A percentile compares a stretch with the other conserved stretches of the same genome.
phyloP scores from a whole-genome alignment of 2,888 invertebrate species.

The Nezara viridula region DNA sequence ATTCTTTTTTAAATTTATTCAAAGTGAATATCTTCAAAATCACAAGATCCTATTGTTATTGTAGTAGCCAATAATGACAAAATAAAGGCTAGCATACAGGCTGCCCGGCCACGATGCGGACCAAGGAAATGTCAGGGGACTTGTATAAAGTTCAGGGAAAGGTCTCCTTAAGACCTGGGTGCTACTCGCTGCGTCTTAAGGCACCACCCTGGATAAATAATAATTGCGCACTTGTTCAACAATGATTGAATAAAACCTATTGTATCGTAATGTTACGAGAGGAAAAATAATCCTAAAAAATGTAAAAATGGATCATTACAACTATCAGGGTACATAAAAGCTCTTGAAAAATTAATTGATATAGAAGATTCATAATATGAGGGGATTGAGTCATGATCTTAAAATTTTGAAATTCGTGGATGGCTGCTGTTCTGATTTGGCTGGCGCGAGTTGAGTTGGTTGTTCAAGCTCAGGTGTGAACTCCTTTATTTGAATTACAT shows the following conservation, averaged over 20 bases:
- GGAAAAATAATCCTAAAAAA: neutral
- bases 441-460: too few species aligned
- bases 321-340: neutral
- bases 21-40: neutral
- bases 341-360: too few species aligned
- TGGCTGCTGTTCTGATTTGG: too few species aligned
- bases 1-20: too few species aligned
- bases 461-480: too few species aligned
- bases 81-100: neutral
- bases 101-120: conserved; percentile 7
- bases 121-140: conserved; percentile 49
- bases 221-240: neutral
- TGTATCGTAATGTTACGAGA: neutral
- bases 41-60: neutral
- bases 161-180: conserved; percentile 48
- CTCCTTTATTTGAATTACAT: too few species aligned
- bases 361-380: too few species aligned
- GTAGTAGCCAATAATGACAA: neutral
- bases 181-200: conserved; percentile 13
- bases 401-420: too few species aligned
- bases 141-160: conserved; percentile 57
- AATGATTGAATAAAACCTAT: neutral
- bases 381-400: too few species aligned
- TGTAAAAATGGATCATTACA: neutral
- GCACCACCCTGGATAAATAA: neutral